Percentiles rank a stretch among this genome's conserved stretches.
Conservation (phyloP, 1,140 invertebrate genomes). For the Mercenaria mercenaria region DNA sequence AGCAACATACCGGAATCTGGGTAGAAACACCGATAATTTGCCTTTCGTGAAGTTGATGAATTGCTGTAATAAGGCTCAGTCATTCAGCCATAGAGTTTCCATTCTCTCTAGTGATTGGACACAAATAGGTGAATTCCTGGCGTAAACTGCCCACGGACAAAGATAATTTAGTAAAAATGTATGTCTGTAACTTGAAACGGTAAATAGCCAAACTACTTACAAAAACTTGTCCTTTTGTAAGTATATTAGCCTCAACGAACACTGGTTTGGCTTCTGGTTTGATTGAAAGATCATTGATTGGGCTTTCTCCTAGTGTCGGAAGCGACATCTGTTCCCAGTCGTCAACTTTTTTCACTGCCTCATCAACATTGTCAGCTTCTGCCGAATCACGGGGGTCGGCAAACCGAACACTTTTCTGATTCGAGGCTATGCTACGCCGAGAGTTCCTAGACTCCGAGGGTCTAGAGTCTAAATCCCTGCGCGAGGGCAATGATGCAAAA, state of each 20-base stretch:
- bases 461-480: not conserved
- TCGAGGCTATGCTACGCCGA: not conserved
- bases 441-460: constrained; percentile 23
- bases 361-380: not conserved
- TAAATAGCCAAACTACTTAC: too few relatives aligned
- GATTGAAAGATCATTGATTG: constrained; percentile 20
- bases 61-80: too few relatives aligned
- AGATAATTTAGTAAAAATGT: too few relatives aligned
- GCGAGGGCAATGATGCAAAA: constrained; percentile 39
- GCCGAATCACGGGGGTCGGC: not conserved
- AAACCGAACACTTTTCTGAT: constrained; percentile 24
- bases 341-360: constrained; percentile 34
- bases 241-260: constrained; percentile 78
- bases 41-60: too few relatives aligned
- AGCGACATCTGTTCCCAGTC: constrained; percentile 51
- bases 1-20: too few relatives aligned
- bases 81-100: too few relatives aligned
- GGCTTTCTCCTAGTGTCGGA: constrained; percentile 40
- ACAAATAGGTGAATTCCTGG: too few relatives aligned
- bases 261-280: constrained; percentile 48
- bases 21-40: too few relatives aligned
- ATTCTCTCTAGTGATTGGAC: too few relatives aligned
- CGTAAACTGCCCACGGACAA: too few relatives aligned
- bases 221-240: constrained; percentile 82
- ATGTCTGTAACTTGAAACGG: too few relatives aligned